Evolutionary conservation across 2,797 vertebrate species (phyloP).

Genomic region (Pseudomugil tenellus): DNA sequence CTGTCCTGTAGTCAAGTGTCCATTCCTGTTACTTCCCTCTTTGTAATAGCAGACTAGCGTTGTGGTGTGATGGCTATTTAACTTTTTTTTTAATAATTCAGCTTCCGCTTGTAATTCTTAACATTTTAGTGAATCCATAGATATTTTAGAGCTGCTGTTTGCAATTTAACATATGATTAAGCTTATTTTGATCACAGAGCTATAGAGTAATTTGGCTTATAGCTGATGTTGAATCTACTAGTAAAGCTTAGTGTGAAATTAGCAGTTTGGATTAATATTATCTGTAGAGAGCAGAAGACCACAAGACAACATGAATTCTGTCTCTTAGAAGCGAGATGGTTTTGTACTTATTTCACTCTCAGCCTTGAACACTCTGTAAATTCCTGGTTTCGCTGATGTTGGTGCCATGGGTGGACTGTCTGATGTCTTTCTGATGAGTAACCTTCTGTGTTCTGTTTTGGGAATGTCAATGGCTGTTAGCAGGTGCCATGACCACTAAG

Average conservation of each 20-base stretch:
- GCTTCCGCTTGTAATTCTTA: constrained; percentile 78
- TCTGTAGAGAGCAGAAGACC: constrained; percentile 70
- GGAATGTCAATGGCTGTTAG: constrained; percentile 94
- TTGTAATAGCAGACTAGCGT: constrained; percentile 78
- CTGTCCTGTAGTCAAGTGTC: constrained; percentile 73
- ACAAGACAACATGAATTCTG: constrained; percentile 64
- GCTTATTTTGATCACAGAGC: constrained; percentile 74
- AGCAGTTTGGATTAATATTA: constrained; percentile 70
- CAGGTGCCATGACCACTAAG: constrained; percentile 99
- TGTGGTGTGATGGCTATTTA: constrained; percentile 79
- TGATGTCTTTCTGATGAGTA: constrained; percentile 81
- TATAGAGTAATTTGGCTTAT: constrained; percentile 76
- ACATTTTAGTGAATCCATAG: constrained; percentile 73
- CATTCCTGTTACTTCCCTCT: constrained; percentile 74
- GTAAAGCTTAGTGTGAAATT: constrained; percentile 66
- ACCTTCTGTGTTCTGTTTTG: constrained; percentile 88
- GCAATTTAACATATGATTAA: constrained; percentile 72
- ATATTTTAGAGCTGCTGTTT: constrained; percentile 70
- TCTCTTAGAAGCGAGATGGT: constrained; percentile 59
- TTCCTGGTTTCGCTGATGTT: constrained; percentile 71
- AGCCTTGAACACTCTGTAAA: constrained; percentile 67
- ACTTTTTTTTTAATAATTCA: constrained; percentile 73
- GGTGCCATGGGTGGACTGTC: constrained; percentile 73
- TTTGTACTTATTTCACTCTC: constrained; percentile 56
- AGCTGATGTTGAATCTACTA: constrained; percentile 70